Base-by-base conservation (phyloP, 2,113 vertebrate genomes). In the Lynx canadensis region DNA sequence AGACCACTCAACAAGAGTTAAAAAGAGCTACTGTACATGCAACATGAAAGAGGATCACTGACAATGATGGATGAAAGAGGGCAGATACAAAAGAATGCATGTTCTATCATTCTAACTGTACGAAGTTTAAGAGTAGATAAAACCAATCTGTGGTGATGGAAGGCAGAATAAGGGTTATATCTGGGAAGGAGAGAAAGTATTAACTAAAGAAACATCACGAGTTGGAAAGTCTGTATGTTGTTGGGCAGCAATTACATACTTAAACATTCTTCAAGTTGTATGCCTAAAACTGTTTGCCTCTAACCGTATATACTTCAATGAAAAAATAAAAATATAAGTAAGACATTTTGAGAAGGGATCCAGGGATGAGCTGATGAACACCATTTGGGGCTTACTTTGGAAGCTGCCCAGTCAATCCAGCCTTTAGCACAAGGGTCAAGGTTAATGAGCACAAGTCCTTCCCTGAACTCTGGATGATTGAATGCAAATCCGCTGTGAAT, bases 381-480 rank as follows among this genome's bases (percentile, higher is more conserved):
- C 36, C 33, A 71, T 15, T 16, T 38, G 69, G 31, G 63, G 89
- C 98, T 98, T 98, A 99, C 99, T 99, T 99, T 99, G 21, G 99
- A 99, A 57, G 99, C 99, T 73, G 99, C 99, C 99, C 99, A 99
- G 97, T 99, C 99, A 95, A 99, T 99, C 99, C 99, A 99, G 95
- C 99, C 99, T 97, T 99, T 99, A 84, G 99, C 99, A 95, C 99
- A 99, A 0, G 99, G 99, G 98, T 99, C 99, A 19, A 99, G 60
- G 38, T 99, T 99, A 97, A 99, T 99, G 82, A 99, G 99, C 95
- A 99, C 99, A 3, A 99, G 99, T 65, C 99, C 99, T 93, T 99
- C 99, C 63, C 99, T 99, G 81, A 99, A 95, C 38, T 98, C 98
- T 1, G 99, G 99, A 95, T 99, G 98, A 96, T 97, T 99, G 96